Evolutionary conservation across 2,113 vertebrate genomes (phyloP).

Genomic region (Felis chaus): DNA sequence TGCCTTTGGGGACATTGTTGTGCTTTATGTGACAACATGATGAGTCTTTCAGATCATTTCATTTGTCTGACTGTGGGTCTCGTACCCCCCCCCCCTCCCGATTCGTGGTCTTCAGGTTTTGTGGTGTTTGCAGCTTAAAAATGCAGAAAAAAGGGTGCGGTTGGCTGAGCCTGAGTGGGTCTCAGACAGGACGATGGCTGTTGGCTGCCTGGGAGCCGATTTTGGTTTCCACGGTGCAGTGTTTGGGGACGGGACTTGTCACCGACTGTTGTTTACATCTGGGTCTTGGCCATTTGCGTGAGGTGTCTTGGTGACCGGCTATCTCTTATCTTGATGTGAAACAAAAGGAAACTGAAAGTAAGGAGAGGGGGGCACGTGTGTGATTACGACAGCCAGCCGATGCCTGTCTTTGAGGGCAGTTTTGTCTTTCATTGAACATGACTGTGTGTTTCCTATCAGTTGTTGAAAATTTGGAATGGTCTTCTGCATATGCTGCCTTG

Average conservation of each 20-base stretch:
- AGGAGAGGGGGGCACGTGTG: neutral
- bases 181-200: neutral
- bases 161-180: neutral
- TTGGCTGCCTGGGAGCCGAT: neutral
- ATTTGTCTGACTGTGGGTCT: neutral
- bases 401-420: neutral
- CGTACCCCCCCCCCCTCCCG: neutral
- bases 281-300: neutral
- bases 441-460: neutral
- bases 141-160: neutral
- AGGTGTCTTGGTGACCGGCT: neutral
- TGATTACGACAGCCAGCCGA: neutral
- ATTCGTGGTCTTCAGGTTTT: neutral
- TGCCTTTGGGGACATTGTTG: no score
- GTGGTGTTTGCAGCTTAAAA: neutral
- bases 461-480: neutral
- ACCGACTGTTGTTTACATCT: neutral
- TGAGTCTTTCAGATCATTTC: neutral
- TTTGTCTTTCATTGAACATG: neutral
- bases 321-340: neutral
- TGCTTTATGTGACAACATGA: neutral
- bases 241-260: neutral
- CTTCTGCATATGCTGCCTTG: neutral
- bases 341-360: neutral
- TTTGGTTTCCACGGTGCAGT: neutral